Evolutionary conservation across 2,888 invertebrate genomes (phyloP).

Genomic region (Eretmocerus hayati): DNA sequence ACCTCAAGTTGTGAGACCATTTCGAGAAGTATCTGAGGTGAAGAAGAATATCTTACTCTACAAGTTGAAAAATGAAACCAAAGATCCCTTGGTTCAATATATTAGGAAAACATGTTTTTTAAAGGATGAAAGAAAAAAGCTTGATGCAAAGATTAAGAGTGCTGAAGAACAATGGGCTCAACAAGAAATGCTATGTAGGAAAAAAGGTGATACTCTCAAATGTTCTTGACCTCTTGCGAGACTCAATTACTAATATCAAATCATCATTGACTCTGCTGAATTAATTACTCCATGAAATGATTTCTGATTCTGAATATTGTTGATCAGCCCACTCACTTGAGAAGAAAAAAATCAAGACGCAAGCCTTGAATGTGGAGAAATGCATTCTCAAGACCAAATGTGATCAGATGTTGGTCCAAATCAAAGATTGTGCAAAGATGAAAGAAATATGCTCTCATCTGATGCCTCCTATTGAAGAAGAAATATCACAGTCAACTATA

Average conservation of each 20-base stretch:
- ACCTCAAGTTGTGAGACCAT: conserved; percentile 25
- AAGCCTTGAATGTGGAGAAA: conserved; percentile 26
- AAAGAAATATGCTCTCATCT: conserved; percentile 33
- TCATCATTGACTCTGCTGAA: no score
- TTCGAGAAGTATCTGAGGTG: conserved; percentile 26
- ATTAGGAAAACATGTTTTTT: conserved; percentile 26
- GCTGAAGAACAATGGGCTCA: conserved; percentile 30
- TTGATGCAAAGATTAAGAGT: conserved; percentile 27
- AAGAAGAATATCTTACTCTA: conserved; percentile 35
- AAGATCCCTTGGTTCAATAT: conserved; percentile 25
- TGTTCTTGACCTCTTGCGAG: no score
- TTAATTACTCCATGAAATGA: no score
- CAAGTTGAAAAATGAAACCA: conserved; percentile 26
- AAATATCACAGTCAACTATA: conserved; percentile 30
- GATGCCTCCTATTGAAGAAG: conserved; percentile 31
- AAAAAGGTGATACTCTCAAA: conserved; percentile 40
- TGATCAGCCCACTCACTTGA: conserved; percentile 29
- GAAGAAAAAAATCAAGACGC: conserved; percentile 26
- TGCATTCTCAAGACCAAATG: conserved; percentile 31
- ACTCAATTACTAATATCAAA: no score
- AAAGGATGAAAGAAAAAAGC: conserved; percentile 22
- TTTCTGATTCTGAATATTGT: conserved; percentile 8
- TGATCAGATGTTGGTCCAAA: conserved; percentile 30
- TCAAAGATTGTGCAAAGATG: conserved; percentile 34
- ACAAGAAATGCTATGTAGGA: conserved; percentile 30